A percentile compares a stretch with the other conserved stretches of the same genome.
These are phyloP conservation scores for Acleris holmiana DNA, from an alignment of 2,888 invertebrate genomes.

Conservation along the genomic window DNA sequence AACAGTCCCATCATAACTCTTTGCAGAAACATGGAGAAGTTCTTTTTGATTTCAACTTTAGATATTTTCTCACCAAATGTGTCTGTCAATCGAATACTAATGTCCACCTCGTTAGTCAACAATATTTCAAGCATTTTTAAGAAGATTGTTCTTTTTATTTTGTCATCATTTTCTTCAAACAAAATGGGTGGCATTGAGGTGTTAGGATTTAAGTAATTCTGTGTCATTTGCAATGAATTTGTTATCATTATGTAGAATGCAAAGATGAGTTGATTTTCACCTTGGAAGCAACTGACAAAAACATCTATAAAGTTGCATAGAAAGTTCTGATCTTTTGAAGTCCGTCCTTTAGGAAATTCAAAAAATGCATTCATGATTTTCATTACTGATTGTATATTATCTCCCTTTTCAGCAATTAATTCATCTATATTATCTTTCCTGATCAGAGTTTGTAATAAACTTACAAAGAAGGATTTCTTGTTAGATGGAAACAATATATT, in stretches of 20 bases:
- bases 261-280: slow-evolving; percentile 70
- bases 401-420: slow-evolving; percentile 71
- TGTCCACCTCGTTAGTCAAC: slow-evolving; percentile 68
- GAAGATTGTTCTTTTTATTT: slow-evolving; percentile 67
- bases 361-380: slow-evolving; percentile 74
- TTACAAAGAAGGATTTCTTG: slow-evolving; percentile 66
- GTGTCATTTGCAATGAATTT: slow-evolving; percentile 64
- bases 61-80: slow-evolving; percentile 68
- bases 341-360: slow-evolving; percentile 63
- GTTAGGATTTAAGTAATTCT: slow-evolving; percentile 66
- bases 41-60: slow-evolving; percentile 72
- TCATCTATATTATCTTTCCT: slow-evolving; percentile 68
- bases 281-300: slow-evolving; percentile 67
- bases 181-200: slow-evolving; percentile 60
- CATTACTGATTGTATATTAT: slow-evolving; percentile 73
- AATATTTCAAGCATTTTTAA: slow-evolving; percentile 67
- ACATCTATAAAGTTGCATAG: slow-evolving; percentile 67
- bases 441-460: slow-evolving; percentile 68
- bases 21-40: slow-evolving; percentile 68
- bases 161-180: slow-evolving; percentile 61
- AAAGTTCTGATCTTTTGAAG: slow-evolving; percentile 56
- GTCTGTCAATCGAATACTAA: slow-evolving; percentile 67
- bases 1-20: slow-evolving; percentile 66
- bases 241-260: slow-evolving; percentile 71
- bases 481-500: slow-evolving; percentile 66